Conservation (phyloP, 2,888 invertebrate species). For the Blastobasis lacticolella region DNA sequence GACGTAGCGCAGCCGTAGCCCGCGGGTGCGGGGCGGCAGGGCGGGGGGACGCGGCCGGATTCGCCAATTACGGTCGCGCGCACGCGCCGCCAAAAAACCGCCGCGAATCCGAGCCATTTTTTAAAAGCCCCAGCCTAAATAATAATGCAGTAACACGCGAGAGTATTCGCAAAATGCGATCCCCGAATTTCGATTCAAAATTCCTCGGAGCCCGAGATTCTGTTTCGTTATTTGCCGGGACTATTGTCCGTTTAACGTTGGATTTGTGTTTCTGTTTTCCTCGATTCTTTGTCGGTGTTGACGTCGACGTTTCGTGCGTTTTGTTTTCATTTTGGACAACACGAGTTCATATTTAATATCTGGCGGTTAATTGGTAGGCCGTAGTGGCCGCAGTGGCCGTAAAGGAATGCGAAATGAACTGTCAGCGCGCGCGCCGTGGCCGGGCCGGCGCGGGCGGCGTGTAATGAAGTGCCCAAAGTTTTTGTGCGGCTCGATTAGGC, state of each 20-base stretch:
- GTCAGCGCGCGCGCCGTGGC: slow-evolving; percentile 16
- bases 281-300: slow-evolving; percentile 35
- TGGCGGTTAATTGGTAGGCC: slow-evolving; percentile 37
- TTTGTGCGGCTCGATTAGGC: slow-evolving; percentile 54
- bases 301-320: slow-evolving; percentile 19
- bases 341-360: slow-evolving; percentile 21
- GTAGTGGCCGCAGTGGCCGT: slow-evolving; percentile 30
- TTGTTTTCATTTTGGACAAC: slow-evolving; percentile 8
- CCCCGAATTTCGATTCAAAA: slow-evolving; percentile 68
- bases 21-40: slow-evolving; percentile 44
- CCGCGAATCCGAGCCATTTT: slow-evolving; percentile 58
- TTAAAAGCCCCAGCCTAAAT: slow-evolving; percentile 64
- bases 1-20: slow-evolving; percentile 4
- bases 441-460: slow-evolving; percentile 14
- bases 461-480: slow-evolving; percentile 64
- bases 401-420: slow-evolving; percentile 49
- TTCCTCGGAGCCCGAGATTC: slow-evolving; percentile 45
- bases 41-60: slow-evolving; percentile 6
- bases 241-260: slow-evolving; percentile 59
- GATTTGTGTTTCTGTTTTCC: slow-evolving; percentile 43
- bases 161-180: slow-evolving; percentile 71
- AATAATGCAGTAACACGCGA: slow-evolving; percentile 75
- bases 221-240: slow-evolving; percentile 50
- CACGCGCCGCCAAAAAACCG: slow-evolving; percentile 69
- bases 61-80: slow-evolving; percentile 60